Percentiles rank a stretch among this genome's conserved stretches.
These are phyloP conservation scores for Agelaius tricolor DNA, from an alignment of 2,113 vertebrate species.

Conservation along the genomic window DNA sequence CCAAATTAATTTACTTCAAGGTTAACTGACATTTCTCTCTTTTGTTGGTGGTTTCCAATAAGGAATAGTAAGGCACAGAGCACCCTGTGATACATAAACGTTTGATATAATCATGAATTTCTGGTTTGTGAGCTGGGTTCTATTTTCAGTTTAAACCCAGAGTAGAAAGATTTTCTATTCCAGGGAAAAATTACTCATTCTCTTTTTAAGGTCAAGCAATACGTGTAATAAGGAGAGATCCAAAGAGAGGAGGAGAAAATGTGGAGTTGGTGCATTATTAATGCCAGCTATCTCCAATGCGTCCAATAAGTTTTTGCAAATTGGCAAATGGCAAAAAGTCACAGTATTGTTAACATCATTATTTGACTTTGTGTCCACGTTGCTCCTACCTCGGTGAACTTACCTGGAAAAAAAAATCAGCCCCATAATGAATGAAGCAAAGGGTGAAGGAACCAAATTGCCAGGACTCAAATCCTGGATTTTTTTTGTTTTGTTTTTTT, in stretches of 20 bases:
- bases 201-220: conserved; percentile 32
- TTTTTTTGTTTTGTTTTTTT: neutral
- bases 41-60: neutral
- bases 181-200: conserved; percentile 17
- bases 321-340: conserved; percentile 25
- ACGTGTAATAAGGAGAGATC: neutral
- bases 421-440: neutral
- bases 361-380: neutral
- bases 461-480: neutral
- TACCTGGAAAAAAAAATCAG: neutral
- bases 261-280: neutral
- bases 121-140: neutral
- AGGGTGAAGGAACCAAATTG: neutral
- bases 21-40: neutral
- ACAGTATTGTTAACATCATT: neutral
- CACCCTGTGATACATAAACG: rapidly evolving
- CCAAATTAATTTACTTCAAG: conserved; percentile 22
- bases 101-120: neutral
- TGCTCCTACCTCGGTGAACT: neutral
- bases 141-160: neutral
- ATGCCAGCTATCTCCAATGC: neutral
- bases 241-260: conserved; percentile 3
- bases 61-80: neutral
- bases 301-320: neutral
- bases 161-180: conserved; percentile 4